Percentiles rank a stretch among this genome's conserved stretches.
phyloP scores from a whole-genome alignment of 2,113 vertebrate genomes.

The Nothocercus julius region DNA sequence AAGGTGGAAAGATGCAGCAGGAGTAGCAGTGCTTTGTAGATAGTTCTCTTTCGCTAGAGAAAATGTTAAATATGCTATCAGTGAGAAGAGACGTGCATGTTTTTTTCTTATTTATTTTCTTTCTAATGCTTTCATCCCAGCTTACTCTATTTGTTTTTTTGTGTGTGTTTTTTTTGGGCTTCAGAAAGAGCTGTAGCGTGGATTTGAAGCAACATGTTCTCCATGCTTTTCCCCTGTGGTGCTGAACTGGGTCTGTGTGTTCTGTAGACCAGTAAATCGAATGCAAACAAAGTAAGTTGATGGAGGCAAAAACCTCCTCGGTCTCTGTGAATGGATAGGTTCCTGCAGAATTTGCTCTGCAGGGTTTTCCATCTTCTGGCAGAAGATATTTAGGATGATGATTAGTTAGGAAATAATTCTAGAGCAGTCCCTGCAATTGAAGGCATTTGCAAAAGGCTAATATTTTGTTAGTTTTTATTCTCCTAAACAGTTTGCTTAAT shows the following conservation, averaged over 20 bases:
- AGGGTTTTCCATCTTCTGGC: background rate
- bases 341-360: background rate
- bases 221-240: rapidly evolving
- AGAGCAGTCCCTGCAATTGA: background rate
- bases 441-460: background rate
- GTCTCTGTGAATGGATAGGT: rapidly evolving
- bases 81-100: background rate
- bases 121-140: rapidly evolving
- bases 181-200: background rate
- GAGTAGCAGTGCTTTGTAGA: rapidly evolving
- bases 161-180: background rate
- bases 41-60: background rate
- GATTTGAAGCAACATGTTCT: rapidly evolving
- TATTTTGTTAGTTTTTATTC: background rate
- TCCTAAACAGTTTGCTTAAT: background rate
- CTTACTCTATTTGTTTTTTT: background rate
- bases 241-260: background rate
- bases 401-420: background rate
- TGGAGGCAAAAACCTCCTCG: background rate
- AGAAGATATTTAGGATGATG: rapidly evolving
- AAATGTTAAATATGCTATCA: rapidly evolving
- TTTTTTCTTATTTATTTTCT: background rate
- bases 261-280: background rate
- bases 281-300: rapidly evolving
- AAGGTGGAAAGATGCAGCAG: background rate